Evolutionary conservation across 30 jellyfish, hydroid and myxozoan species (phyloP), one percentile per base, ranked within the genome.

Genomic region (Mastigias papua): DNA sequence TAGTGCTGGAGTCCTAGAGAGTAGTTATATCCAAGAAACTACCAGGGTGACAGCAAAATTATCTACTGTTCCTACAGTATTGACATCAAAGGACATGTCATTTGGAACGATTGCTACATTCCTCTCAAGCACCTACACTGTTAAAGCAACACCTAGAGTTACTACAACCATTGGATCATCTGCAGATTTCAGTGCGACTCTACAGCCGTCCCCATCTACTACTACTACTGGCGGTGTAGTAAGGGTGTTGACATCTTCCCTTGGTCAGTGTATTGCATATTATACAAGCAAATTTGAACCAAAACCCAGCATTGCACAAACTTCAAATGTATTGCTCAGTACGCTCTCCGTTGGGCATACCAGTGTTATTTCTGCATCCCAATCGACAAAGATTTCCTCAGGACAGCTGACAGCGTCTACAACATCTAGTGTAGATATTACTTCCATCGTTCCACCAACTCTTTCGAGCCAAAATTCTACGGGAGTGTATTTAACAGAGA

Each of bases 201-300:
- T 46, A 16, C 60, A 46, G 26, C 70, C 70, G 21, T 11, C 70
- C 21, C 29, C 70, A 58, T 58, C 26, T 11, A 28, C 29, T n/a
- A n/a, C 70, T n/a, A 58, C 70, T 11, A 8, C 70, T 4, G 21
- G 70, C 3, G 29, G 26, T 4, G 70, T 17, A 5, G 26, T n/a
- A 9, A 9, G 29, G 70, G 4, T 58, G 10, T 26, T 78, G 29
- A 78, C 78, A 32, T 78, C 89, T 10, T 51, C 89, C n/a, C 69
- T 78, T 11, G 89, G 89, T 22, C 76, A 33, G 49, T 78, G 89
- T 33, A 34, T 58, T 37, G 79, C 69, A 32, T 78, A 78, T 48
- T 78, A 57, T 34, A 78, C 89, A 1, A 33, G 67, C 17, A 58
- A 28, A 22, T 16, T 78, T 9, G 29, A 58, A 5, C 70, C 70